Percentiles rank a stretch among this genome's conserved stretches.
phyloP scores from a whole-genome alignment of 64 coral and sea anemone genomes.

The Pocillopora damicornis region DNA sequence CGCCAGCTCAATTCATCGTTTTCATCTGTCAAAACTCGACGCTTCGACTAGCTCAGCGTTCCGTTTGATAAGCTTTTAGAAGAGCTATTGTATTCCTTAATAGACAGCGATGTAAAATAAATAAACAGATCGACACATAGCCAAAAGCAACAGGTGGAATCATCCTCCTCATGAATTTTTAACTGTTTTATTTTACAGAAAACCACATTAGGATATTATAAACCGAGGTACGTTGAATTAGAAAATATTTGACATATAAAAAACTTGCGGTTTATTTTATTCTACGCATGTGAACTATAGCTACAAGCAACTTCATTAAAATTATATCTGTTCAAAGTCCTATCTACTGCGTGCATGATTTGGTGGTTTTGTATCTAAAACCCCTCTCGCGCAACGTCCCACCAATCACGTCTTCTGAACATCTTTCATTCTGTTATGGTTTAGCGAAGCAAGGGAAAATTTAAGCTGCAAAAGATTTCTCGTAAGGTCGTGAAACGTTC shows the following conservation, averaged over 20 bases:
- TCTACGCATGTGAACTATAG: too few relatives aligned
- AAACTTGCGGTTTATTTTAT: background rate
- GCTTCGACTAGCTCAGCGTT: background rate
- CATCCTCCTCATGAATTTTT: background rate
- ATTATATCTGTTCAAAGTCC: too few relatives aligned
- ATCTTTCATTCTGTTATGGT: too few relatives aligned
- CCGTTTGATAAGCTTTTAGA: background rate
- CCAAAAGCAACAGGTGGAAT: conserved; percentile 40
- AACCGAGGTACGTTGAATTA: background rate
- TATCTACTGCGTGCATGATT: too few relatives aligned
- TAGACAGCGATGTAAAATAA: background rate
- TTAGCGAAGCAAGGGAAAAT: too few relatives aligned
- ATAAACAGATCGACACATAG: background rate
- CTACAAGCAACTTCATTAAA: too few relatives aligned
- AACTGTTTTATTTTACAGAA: background rate
- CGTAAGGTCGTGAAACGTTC: too few relatives aligned
- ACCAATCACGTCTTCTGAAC: too few relatives aligned
- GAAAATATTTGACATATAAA: background rate
- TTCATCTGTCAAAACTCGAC: background rate
- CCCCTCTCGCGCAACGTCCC: too few relatives aligned
- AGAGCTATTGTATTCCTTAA: background rate
- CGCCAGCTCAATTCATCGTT: background rate
- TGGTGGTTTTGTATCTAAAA: too few relatives aligned
- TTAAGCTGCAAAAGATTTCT: too few relatives aligned
- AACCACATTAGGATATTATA: background rate